phyloP scores from a whole-genome alignment of 2,888 invertebrate genomes.

The Temnothorax ravouxi region DNA sequence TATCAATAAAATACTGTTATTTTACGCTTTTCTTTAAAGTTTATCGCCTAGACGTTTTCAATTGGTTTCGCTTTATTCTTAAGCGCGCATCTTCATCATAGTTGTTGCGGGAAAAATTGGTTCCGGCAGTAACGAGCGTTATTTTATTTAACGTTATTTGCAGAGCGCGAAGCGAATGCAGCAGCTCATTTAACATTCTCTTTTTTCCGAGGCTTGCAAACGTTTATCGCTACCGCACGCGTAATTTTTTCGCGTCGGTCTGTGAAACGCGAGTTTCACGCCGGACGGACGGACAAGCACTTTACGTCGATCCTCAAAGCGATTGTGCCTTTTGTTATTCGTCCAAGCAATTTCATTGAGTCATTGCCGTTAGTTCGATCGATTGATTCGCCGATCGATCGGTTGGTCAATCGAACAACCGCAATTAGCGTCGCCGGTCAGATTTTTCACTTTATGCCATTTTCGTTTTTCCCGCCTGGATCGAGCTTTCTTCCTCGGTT shows the following conservation, averaged over 20 bases:
- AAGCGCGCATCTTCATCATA: too few species aligned
- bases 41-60: too few species aligned
- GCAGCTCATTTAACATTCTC: slow-evolving; percentile 52
- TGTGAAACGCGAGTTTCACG: slow-evolving; percentile 69
- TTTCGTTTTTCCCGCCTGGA: slow-evolving; percentile 24
- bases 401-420: slow-evolving; percentile 49
- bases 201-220: slow-evolving; percentile 9
- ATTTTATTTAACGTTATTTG: too few species aligned
- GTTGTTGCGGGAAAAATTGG: too few species aligned
- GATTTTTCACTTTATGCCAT: slow-evolving; percentile 53
- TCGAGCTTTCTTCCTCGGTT: slow-evolving; percentile 17
- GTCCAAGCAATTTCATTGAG: slow-evolving; percentile 69
- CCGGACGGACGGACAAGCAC: slow-evolving; percentile 52
- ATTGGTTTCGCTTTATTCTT: too few species aligned
- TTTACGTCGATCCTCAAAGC: slow-evolving; percentile 69
- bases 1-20: too few species aligned
- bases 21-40: too few species aligned
- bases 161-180: slow-evolving; percentile 1
- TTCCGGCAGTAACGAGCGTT: too few species aligned
- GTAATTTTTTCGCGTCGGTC: slow-evolving; percentile 67
- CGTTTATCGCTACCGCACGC: slow-evolving; percentile 34
- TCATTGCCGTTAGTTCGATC: slow-evolving; percentile 50
- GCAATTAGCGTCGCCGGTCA: slow-evolving; percentile 64
- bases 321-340: slow-evolving; percentile 73
- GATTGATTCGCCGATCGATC: slow-evolving; percentile 39